A percentile compares a stretch with the other conserved stretches of the same genome.
Conservation (phyloP, 1,140 invertebrate genomes). For the Acromyrmex heyeri region DNA sequence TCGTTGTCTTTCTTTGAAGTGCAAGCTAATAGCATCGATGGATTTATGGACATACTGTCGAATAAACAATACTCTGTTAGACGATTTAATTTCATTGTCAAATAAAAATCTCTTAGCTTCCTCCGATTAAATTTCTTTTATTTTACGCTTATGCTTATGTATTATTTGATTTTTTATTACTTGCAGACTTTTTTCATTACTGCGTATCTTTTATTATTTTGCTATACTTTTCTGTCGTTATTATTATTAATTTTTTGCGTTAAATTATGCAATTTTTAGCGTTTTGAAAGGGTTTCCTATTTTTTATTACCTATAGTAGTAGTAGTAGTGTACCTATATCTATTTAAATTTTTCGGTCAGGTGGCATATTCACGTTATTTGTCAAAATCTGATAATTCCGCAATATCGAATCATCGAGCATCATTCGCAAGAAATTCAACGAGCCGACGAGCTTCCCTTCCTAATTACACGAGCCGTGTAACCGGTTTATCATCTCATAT, state of each 20-base stretch:
- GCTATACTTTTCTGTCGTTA: too few relatives aligned
- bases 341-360: neutral
- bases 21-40: slow-evolving; percentile 6
- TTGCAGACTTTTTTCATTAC: too few relatives aligned
- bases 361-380: slow-evolving; percentile 3
- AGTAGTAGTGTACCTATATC: neutral
- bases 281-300: too few relatives aligned
- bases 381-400: slow-evolving; percentile 12
- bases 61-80: neutral
- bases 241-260: too few relatives aligned
- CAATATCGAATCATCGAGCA: neutral
- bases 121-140: too few relatives aligned
- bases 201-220: too few relatives aligned
- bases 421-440: slow-evolving; percentile 21
- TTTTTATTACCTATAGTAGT: neutral
- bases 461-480: slow-evolving; percentile 50
- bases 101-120: neutral
- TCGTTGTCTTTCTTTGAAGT: slow-evolving; percentile 4
- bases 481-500: slow-evolving; percentile 55
- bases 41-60: neutral
- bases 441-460: slow-evolving; percentile 30
- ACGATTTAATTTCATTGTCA: neutral
- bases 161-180: too few relatives aligned
- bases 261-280: too few relatives aligned
- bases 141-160: too few relatives aligned